Evolutionary conservation across 2,888 invertebrate species (phyloP).

Genomic region (Callosobruchus maculatus): DNA sequence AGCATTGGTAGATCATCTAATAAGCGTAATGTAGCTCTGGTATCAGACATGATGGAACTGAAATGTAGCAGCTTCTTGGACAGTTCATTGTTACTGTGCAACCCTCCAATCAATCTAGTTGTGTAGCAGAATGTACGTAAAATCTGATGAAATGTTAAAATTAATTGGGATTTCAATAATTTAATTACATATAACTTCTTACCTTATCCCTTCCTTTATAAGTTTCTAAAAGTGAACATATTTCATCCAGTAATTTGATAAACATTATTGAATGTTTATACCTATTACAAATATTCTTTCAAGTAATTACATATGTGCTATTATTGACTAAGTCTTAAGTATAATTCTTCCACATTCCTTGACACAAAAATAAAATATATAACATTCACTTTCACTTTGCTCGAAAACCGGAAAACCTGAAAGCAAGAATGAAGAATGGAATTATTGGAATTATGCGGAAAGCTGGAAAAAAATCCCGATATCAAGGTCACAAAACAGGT

Average conservation of each 20-base stretch:
- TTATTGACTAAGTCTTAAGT: no score
- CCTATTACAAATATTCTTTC: not conserved
- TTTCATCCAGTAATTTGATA: constrained; percentile 41
- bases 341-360: not conserved
- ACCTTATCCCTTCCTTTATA: constrained; percentile 87
- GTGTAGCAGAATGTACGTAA: constrained; percentile 75
- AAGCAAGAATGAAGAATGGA: no score
- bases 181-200: constrained; percentile 25
- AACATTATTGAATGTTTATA: constrained; percentile 10
- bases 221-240: constrained; percentile 71
- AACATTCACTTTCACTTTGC: not conserved
- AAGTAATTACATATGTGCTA: not conserved
- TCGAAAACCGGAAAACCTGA: not conserved
- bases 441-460: no score
- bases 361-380: not conserved
- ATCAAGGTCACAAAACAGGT: no score
- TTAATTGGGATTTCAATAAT: not conserved
- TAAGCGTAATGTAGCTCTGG: constrained; percentile 73
- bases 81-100: constrained; percentile 58
- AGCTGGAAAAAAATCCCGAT: no score
- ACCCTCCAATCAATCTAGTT: constrained; percentile 67
- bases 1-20: constrained; percentile 85
- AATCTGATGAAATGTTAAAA: constrained; percentile 54
- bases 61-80: constrained; percentile 57
- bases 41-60: constrained; percentile 70